Percentiles rank a stretch among this genome's conserved stretches.
These are phyloP conservation scores for Charanyca ferruginea DNA, from an alignment of 2,888 invertebrate species.

Conservation along the genomic window DNA sequence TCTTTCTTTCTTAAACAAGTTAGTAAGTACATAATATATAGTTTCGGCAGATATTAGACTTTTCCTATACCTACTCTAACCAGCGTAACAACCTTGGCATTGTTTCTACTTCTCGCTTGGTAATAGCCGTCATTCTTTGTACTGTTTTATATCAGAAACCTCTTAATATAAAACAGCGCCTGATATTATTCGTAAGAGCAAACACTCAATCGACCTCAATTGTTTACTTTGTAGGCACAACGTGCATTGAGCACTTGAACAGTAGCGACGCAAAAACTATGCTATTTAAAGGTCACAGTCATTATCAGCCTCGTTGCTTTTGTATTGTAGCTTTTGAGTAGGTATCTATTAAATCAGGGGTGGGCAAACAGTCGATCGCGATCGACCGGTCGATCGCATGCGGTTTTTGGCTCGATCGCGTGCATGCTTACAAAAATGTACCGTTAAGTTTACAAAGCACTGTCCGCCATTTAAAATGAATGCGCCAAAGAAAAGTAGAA, in stretches of 20 bases:
- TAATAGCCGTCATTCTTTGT: constrained; percentile 3
- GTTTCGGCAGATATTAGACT: too few relatives aligned
- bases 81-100: not conserved
- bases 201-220: constrained; percentile 46
- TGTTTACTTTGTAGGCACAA: constrained; percentile 23
- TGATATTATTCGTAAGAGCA: constrained; percentile 28
- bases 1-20: too few relatives aligned
- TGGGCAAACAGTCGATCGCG: too few relatives aligned
- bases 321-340: constrained; percentile 13
- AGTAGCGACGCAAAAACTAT: constrained; percentile 8
- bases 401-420: too few relatives aligned
- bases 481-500: too few relatives aligned
- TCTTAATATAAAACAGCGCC: constrained; percentile 46
- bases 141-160: constrained; percentile 15
- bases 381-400: too few relatives aligned
- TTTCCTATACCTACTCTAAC: too few relatives aligned
- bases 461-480: too few relatives aligned
- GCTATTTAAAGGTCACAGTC: constrained; percentile 12
- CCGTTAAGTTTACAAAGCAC: too few relatives aligned
- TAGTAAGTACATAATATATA: too few relatives aligned
- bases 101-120: not conserved
- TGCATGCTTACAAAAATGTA: too few relatives aligned
- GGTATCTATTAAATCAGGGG: too few relatives aligned
- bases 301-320: constrained; percentile 10
- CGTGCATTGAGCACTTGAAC: not conserved